Evolutionary conservation across 1,140 invertebrate species (phyloP), one percentile per base, ranked within the genome.

Genomic region (Cydia strobilella): DNA sequence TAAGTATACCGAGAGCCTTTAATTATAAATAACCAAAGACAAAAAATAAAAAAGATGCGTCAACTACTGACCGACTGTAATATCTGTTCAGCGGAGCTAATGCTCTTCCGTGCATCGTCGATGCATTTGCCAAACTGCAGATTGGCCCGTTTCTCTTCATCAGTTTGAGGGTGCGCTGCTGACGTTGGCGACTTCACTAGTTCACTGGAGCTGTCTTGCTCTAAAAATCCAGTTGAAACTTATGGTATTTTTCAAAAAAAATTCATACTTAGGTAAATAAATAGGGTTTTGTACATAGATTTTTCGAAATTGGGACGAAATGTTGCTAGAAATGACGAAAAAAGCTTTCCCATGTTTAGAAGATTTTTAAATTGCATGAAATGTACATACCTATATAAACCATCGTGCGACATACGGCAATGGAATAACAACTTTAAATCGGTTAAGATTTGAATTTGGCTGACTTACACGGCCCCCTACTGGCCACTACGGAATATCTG

Each of bases 61-160:
- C 0, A 51, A 15, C 63, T 72, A 31, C 59, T 75, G 69, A 84
- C 83, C 76, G 72, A 63, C 54, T 75, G 77, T 15, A 84, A 73
- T 7, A 77, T 31, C 5, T 79, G 74, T 42, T 82, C 59, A 10
- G 80, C 77, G 2, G 59, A 13, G n/a, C 72, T 15, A 5, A 84
- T 73, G 6, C 31, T 75, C 9, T 72, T 72, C 2, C 59, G 54
- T 1, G 80, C 80, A 15, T 74, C 74, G 4, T 80, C 77, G 13
- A 81, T 71, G 13, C 73, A 65, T 10, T 77, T 72, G 0, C n/a
- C 15, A 59, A 82, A 80, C 48, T 79, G 74, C 13, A 76, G 48
- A 3, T 72, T 69, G 6, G 27, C 74, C 5, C 3, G 23, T 48
- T 79, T 76, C 20, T 78, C 78, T 18, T 79, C 75, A 7, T 77